Evolutionary conservation across 2,797 vertebrate genomes (phyloP), one percentile per base, ranked within the genome.

Genomic region (Falco columbarius): DNA sequence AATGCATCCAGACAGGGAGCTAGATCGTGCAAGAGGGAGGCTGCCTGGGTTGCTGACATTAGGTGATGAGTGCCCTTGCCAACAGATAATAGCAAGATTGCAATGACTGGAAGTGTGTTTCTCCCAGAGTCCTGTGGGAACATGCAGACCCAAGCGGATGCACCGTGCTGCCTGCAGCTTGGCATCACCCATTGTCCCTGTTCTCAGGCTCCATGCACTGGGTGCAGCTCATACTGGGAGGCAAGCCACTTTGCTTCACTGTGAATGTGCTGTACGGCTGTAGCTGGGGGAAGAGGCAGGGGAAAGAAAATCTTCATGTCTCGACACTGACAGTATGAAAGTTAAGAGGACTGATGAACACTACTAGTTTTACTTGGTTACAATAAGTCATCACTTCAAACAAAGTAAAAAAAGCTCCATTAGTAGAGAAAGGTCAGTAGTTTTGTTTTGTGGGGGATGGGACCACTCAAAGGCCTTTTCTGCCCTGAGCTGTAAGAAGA

Each of bases 101-200:
- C 46, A 49, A 3, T 5, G 56, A 26, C 24, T 67, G 7, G 20
- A 46, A 38, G 10, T 4, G 6, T 20, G 8, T n/a, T 67, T 73
- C 49, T 36, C n/a, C 56, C 26, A 8, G 15, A 19, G 30, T 23
- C 22, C 27, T 6, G 2, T 5, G 23, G n/a, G 49, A 73, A 42
- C 6, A 8, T 0, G 27, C 1, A 3, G 75, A 56, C 7, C 22
- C 12, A 18, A 29, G 8, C 13, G 14, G 4, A 34, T 12, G 27
- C 10, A 66, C 44, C 63, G 68, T 23, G 47, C 26, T 90, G 76
- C 13, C 21, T 59, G 34, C 30, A 56, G 40, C 12, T 91, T 6
- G 40, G 24, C 24, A 13, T 40, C 62, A 51, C 9, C 36, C 18
- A 6, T n/a, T 1, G 7, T 23, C 7, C 14, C 63, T 32, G n/a